These are phyloP conservation scores for Pasiphila rectangulata DNA, from an alignment of 2,888 invertebrate genomes.

Conservation along the genomic window DNA sequence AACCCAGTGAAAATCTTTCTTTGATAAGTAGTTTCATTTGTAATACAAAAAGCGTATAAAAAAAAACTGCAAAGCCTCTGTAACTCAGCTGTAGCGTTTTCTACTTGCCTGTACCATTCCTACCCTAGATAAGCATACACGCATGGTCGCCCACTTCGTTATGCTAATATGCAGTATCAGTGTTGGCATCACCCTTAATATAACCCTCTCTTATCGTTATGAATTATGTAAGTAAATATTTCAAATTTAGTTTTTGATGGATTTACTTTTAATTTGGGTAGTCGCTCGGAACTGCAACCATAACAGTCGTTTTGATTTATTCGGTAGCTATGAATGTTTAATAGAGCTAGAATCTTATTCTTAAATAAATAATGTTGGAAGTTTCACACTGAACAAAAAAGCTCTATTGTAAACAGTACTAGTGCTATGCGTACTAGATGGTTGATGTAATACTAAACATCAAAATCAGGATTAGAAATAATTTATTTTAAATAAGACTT, in stretches of 20 bases:
- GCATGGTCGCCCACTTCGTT: slow-evolving; percentile 56
- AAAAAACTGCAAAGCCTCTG: too few relatives aligned
- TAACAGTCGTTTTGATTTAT: not conserved
- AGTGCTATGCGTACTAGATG: too few relatives aligned
- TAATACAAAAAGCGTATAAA: too few relatives aligned
- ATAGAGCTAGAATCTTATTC: too few relatives aligned
- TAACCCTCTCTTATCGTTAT: slow-evolving; percentile 4
- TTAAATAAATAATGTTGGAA: too few relatives aligned
- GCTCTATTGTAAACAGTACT: too few relatives aligned
- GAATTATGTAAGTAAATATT: slow-evolving; percentile 3
- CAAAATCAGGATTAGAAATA: too few relatives aligned
- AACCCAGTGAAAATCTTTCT: too few relatives aligned
- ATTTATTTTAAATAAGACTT: too few relatives aligned
- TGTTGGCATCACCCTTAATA: slow-evolving; percentile 46
- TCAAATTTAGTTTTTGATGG: not conserved
- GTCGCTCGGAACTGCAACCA: not conserved
- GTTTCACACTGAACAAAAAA: too few relatives aligned
- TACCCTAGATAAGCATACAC: slow-evolving; percentile 31
- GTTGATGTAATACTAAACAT: too few relatives aligned
- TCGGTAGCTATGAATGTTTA: not conserved
- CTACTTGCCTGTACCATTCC: slow-evolving; percentile 9
- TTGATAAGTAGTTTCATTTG: too few relatives aligned
- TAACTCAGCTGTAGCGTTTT: not conserved
- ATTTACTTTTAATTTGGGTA: slow-evolving; percentile 4
- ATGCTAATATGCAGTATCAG: slow-evolving; percentile 52